Evolutionary conservation across 2,888 invertebrate genomes (phyloP).

Genomic region (Sinopyrophorus schimmeli): DNA sequence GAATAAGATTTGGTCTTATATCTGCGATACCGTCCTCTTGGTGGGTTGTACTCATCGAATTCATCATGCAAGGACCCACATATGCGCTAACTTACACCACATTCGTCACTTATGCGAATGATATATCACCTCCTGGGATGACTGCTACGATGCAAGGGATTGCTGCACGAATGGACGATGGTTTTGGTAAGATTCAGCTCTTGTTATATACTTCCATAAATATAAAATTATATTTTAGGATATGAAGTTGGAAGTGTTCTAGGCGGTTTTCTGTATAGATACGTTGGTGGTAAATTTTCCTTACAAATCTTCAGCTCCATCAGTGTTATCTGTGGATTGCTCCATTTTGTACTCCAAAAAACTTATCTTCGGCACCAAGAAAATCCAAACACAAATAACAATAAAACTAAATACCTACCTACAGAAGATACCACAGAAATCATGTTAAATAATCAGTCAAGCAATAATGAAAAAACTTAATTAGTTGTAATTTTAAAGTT

Average conservation of each 20-base stretch:
- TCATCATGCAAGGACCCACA: conserved; percentile 81
- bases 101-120: conserved; percentile 69
- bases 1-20: conserved; percentile 72
- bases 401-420: conserved; percentile 35
- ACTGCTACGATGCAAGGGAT: conserved; percentile 85
- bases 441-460: too few relatives aligned
- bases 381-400: conserved; percentile 30
- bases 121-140: conserved; percentile 63
- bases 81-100: conserved; percentile 85
- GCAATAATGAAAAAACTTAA: too few relatives aligned
- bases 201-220: too few relatives aligned
- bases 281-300: conserved; percentile 63
- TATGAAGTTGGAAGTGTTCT: conserved; percentile 75
- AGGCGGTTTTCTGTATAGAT: conserved; percentile 71
- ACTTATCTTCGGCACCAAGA: conserved; percentile 43
- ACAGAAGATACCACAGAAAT: too few relatives aligned
- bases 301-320: conserved; percentile 58
- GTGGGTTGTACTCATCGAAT: conserved; percentile 80
- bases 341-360: conserved; percentile 55
- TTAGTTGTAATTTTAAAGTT: too few relatives aligned
- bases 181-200: conserved; percentile 70
- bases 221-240: too few relatives aligned
- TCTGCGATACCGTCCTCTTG: conserved; percentile 79
- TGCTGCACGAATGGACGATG: conserved; percentile 87
- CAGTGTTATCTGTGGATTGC: conserved; percentile 54